Conservation (phyloP, 1,140 invertebrate genomes). For the Rhagoletis pomonella region DNA sequence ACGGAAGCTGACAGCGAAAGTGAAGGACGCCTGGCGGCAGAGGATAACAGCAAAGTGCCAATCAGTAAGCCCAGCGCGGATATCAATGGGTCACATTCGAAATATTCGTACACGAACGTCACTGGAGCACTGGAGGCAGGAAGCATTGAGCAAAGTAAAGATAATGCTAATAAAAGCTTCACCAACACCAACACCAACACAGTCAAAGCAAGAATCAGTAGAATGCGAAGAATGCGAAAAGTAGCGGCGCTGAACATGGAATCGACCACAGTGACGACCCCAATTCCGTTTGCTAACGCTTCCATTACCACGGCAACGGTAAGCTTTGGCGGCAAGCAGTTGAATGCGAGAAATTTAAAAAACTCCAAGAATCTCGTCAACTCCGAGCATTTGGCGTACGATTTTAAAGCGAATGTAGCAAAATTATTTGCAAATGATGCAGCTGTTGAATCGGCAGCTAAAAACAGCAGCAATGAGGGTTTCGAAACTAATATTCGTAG, state of each 20-base stretch:
- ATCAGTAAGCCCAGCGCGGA: background rate
- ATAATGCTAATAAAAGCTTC: constrained; percentile 52
- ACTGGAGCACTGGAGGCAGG: background rate
- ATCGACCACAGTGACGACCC: background rate
- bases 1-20: constrained; percentile 48
- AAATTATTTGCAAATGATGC: constrained; percentile 61
- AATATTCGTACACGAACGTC: background rate
- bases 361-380: constrained; percentile 50
- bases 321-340: background rate
- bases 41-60: constrained; percentile 20
- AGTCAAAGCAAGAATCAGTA: constrained; percentile 20
- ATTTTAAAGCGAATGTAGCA: constrained; percentile 62
- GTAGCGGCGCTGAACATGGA: constrained; percentile 33
- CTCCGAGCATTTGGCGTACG: constrained; percentile 59
- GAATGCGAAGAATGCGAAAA: constrained; percentile 58
- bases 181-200: constrained; percentile 57
- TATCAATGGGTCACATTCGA: background rate
- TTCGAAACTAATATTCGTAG: background rate
- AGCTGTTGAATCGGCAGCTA: background rate
- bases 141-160: background rate
- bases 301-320: background rate
- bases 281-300: background rate
- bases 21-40: background rate
- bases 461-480: background rate
- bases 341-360: constrained; percentile 56